Base-by-base conservation (phyloP, 2,888 invertebrate genomes). In the Eupithecia exiguata region DNA sequence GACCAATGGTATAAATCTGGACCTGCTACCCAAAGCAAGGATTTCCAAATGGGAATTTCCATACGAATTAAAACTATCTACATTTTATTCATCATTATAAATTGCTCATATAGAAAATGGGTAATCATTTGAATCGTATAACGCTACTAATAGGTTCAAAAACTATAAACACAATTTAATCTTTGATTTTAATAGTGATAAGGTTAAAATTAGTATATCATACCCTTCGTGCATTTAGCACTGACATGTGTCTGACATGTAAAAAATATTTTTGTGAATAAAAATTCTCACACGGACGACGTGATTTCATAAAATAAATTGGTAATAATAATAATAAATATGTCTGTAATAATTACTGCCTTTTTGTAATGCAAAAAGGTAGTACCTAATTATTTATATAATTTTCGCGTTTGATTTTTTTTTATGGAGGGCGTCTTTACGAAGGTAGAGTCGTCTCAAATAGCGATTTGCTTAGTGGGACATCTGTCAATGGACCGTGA, bases 221-320 rank as follows among this genome's bases (percentile, higher is more conserved):
- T 76, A 81, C 80, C 80, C 77, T 74, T 80, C 80, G 81, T 81
- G 78, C 80, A 80, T 78, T 66, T 76, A 79, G 77, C 80, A 69
- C 65, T 77, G 78, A 79, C 80, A 80, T 75, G 76, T 77, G 74
- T 72, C 79, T 78, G 66, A 77, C 71, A 78, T 71, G 30, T 40
- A 25, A 14, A 40, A 38, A 38, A 5, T 1, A 14, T 9, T n/a
- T 46, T 65, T n/a, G 18, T 10, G 18, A 18, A 18, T 1, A 14
- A 61, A 30, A 25, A 7, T 9, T 53, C 21, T 53, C 53, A 53
- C 53, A 21, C n/a, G n/a, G n/a, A n/a, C n/a, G 0, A 53, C 21
- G 21, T 5, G 1, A 9, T 4, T 5, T 21, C 10, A 1, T 38
- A 38, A 38, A 38, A n/a, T n/a, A n/a, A n/a, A n/a, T n/a, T n/a